Base-by-base conservation (phyloP, 2,888 invertebrate species). In the Caenorhabditis panamensis region DNA sequence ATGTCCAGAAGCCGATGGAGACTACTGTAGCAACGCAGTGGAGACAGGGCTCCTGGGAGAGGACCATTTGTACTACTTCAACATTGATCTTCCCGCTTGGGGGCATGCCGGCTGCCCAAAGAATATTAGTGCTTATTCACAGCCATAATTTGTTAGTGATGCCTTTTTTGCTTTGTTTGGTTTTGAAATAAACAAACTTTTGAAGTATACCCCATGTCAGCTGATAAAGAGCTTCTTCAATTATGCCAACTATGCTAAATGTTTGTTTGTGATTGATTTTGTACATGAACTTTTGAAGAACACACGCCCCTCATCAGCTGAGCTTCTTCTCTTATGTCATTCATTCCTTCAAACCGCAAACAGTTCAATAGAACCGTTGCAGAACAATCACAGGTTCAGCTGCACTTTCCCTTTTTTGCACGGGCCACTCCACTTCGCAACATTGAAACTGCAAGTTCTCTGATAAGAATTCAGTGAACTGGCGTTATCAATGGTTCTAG, bases 81-180 rank as follows among this genome's bases (percentile, higher is more conserved):
- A 78, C 54, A 78, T 78, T 24, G 41, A 66, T 26, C 36, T 78
- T 11, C 78, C 78, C 3, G 53, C 31, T 0, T 78, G 78, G 78
- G 78, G 78, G 1, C 78, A 69, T 54, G 78, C 71, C 51, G 78
- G 78, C 16, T 78, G 78, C 44, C 78, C 78, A 0, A 56, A 49
- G 44, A 79, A 79, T 44, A 62, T 67, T 16, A 72, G 64, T 49
- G 72, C 61, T 4, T 79, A 72, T 67, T 54, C 66, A 37, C 71
- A 79, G 51, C 31, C 4, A 53, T 53, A 24, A 53, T 3, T 53
- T 24, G 13, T 49, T n/a, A n/a, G n/a, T n/a, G n/a, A n/a, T n/a
- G n/a, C n/a, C n/a, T n/a, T n/a, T n/a, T n/a, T n/a, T n/a, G n/a
- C n/a, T n/a, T n/a, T n/a, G n/a, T n/a, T n/a, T n/a, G n/a, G n/a